A percentile compares a stretch with the other conserved stretches of the same genome.
Conservation (phyloP, 2,888 invertebrate genomes). For the Helleia helle region DNA sequence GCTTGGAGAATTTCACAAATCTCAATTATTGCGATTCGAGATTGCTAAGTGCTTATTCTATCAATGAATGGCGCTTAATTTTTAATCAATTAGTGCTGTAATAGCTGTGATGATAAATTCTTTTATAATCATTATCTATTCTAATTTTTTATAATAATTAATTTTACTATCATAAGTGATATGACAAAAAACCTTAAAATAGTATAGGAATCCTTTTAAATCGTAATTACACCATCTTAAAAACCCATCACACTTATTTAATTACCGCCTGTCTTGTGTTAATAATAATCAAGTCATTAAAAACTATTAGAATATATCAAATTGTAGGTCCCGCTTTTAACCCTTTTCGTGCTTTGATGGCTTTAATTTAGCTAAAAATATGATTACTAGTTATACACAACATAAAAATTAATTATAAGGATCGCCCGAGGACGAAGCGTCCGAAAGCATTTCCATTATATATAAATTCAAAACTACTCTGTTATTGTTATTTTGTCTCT, state of each 20-base stretch:
- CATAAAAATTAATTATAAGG: slow-evolving; percentile 22
- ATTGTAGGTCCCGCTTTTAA: too few relatives aligned
- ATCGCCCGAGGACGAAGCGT: slow-evolving; percentile 6
- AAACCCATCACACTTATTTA: slow-evolving; percentile 45
- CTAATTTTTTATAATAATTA: too few relatives aligned
- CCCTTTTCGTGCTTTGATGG: slow-evolving; percentile 34
- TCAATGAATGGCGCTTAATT: too few relatives aligned
- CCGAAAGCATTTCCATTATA: slow-evolving; percentile 8
- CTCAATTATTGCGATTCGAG: too few relatives aligned
- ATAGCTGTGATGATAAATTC: neutral
- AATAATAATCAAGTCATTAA: slow-evolving; percentile 59
- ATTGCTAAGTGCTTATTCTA: too few relatives aligned
- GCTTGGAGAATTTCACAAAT: too few relatives aligned
- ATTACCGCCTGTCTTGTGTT: slow-evolving; percentile 59
- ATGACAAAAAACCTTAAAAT: slow-evolving; percentile 20
- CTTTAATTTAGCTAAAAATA: slow-evolving; percentile 58
- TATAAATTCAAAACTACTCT: slow-evolving; percentile 18
- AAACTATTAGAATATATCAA: slow-evolving; percentile 68
- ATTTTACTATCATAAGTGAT: slow-evolving; percentile 2
- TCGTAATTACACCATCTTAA: slow-evolving; percentile 30
- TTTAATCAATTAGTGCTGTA: too few relatives aligned
- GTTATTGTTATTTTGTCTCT: slow-evolving; percentile 38
- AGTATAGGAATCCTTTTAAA: slow-evolving; percentile 14
- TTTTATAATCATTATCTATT: neutral
- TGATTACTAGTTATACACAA: slow-evolving; percentile 43